Evolutionary conservation across 2,113 vertebrate species (phyloP), one percentile per base, ranked within the genome.

Genomic region (Neogobius melanostomus): DNA sequence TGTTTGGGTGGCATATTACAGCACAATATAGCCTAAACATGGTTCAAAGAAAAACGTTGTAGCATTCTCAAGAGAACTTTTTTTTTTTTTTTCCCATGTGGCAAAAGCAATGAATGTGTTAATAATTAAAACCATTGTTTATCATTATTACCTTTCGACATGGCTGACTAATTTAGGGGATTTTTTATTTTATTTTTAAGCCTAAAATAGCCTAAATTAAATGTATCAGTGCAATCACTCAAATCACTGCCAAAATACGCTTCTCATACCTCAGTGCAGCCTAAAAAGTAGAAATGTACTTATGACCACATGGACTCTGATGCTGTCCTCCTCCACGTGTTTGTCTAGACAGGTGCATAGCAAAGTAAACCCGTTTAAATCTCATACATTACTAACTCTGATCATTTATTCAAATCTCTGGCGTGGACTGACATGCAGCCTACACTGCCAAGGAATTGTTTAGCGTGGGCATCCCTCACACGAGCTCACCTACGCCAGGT

Each of bases 401-500:
- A 59, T 59, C 11, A 59, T 6, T 42, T 42, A 59, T 14, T 61
- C 11, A 16, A 5, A 44, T 45, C 42, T 61, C 59, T 44, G 15
- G n/a, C 14, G 14, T 59, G 12, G 57, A 42, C 36, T 1, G 28
- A 15, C 6, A 59, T 4, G 52, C 28, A 36, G 28, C 28, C 28
- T 4, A 4, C 28, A 36, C 28, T 36, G 28, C 3, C 28, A 36
- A 36, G 28, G 9, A n/a, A 52, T 21, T 65, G 11, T 9, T 21
- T 21, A 0, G 59, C 6, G 0, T 5, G n/a, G n/a, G 7, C 65
- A 69, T 64, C 66, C 60, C 69, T 60, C 62, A 63, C 63, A n/a
- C 56, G 65, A 54, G 86, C 95, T 96, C 83, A 96, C 95, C 95
- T 91, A 92, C 91, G 51, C 88, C 93, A 84, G 95, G 95, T 85